Conservation (phyloP, 2,113 vertebrate species). For the Paedocypris sp. region DNA sequence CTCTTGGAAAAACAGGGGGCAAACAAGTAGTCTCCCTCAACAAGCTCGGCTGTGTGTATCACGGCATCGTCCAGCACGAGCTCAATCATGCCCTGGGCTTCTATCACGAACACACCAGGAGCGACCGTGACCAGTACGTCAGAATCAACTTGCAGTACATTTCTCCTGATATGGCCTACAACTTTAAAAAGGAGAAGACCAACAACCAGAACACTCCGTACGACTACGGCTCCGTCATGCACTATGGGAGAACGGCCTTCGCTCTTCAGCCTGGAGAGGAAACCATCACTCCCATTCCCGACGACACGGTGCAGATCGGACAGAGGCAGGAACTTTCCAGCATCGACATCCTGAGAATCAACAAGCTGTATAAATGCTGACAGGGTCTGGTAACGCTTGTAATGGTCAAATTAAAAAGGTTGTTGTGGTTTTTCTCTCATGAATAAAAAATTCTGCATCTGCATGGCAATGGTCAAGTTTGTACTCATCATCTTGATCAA, state of each 20-base stretch:
- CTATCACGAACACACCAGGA: constrained; percentile 45
- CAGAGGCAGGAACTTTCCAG: constrained; percentile 15
- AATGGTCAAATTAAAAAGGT: too few relatives aligned
- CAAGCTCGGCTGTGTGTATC: constrained; percentile 14
- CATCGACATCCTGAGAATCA: constrained; percentile 33
- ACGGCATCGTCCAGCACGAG: constrained; percentile 37
- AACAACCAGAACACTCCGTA: constrained; percentile 36
- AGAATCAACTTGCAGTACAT: constrained; percentile 38
- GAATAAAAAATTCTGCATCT: too few relatives aligned
- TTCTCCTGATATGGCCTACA: background rate
- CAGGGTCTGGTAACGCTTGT: too few relatives aligned
- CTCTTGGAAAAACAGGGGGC: constrained; percentile 33
- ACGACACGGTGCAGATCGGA: constrained; percentile 18
- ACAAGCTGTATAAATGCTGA: constrained; percentile 24
- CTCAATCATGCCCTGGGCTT: constrained; percentile 45
- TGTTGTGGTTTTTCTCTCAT: too few relatives aligned
- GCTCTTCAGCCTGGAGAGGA: background rate
- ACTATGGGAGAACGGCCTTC: constrained; percentile 35
- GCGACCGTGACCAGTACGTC: constrained; percentile 41
- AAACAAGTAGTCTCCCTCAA: constrained; percentile 41
- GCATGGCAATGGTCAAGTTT: too few relatives aligned
- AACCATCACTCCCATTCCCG: constrained; percentile 32
- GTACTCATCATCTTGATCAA: too few relatives aligned
- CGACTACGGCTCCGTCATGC: constrained; percentile 39
- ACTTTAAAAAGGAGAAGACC: constrained; percentile 27